Evolutionary conservation across 2,113 vertebrate species (phyloP).

Genomic region (Cyprinus carpio): DNA sequence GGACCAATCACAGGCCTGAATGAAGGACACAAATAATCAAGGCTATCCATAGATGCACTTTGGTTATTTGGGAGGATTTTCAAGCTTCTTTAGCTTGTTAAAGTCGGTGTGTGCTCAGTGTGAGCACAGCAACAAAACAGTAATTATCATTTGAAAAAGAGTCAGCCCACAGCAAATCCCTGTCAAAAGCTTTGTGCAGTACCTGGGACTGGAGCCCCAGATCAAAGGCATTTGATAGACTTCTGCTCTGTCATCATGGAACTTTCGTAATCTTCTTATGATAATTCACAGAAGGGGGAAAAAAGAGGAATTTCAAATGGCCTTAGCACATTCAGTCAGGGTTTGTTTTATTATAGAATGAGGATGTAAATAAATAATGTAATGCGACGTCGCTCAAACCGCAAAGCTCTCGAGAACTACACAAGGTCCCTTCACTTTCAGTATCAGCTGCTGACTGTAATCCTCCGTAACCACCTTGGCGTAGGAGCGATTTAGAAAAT

Average conservation of each 20-base stretch:
- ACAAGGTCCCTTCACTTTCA: background rate
- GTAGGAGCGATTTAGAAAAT: slow-evolving; percentile 28
- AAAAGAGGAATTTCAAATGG: slow-evolving; percentile 34
- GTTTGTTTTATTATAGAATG: slow-evolving; percentile 49
- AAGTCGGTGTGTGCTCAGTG: background rate
- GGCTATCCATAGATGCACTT: too few species aligned
- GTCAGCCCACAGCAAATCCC: slow-evolving; percentile 53
- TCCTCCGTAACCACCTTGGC: slow-evolving; percentile 36
- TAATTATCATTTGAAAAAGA: slow-evolving; percentile 38
- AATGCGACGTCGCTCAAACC: slow-evolving; percentile 52
- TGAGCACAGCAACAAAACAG: background rate
- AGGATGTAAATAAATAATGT: slow-evolving; percentile 68
- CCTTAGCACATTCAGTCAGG: slow-evolving; percentile 30
- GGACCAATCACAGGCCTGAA: too few species aligned
- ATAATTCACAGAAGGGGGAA: slow-evolving; percentile 62
- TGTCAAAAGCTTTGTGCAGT: slow-evolving; percentile 59
- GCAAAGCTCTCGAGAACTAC: slow-evolving; percentile 47
- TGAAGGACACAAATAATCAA: too few species aligned
- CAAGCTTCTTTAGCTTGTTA: too few species aligned
- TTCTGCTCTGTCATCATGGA: slow-evolving; percentile 58
- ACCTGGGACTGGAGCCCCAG: slow-evolving; percentile 54
- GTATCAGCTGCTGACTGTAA: slow-evolving; percentile 26
- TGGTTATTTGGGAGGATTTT: too few species aligned
- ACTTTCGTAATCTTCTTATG: slow-evolving; percentile 67
- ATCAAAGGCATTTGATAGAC: slow-evolving; percentile 59